Evolutionary conservation across 1,140 invertebrate genomes (phyloP), one percentile per base, ranked within the genome.

Genomic region (Capitella teleta): DNA sequence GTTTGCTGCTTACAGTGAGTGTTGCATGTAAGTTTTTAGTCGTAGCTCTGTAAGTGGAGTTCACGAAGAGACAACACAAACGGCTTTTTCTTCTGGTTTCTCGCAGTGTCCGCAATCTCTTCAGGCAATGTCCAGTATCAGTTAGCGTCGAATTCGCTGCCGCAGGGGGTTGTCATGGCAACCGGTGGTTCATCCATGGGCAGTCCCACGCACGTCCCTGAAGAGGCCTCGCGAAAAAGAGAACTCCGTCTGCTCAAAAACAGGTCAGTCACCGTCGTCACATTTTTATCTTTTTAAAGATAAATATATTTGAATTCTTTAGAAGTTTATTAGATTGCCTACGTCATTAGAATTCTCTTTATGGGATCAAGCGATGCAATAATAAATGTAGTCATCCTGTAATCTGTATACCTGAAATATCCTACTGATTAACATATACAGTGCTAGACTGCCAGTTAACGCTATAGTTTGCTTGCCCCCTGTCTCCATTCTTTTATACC

Each of bases 161-260:
- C 71, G 18, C 74, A 75, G 52, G 67, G 73, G 34, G 74, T 77
- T 34, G 73, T 76, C 16, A 69, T 76, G 62, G 63, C 73, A 42
- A 61, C 72, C 12, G 46, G 62, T 21, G 64, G 63, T 16, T 49
- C 52, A 25, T 32, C 38, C 6, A 44, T 28, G 23, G 28, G 21
- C 1, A 44, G 42, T 40, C 38, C 26, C 21, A 26, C 43, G n/a
- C 51, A 52, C 36, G 44, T 52, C 36, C 21, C 37, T 18, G 69
- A 72, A 55, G 69, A 72, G 45, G 67, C 66, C 5, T 63, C 69
- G 0, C 79, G 90, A 53, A 97, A 97, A 79, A 78, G 92, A 52
- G 92, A 97, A 75, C 80, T 96, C 61, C 78, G 93, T 62, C 76
- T 98, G 62, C 77, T 94, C 58, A 98, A 98, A 76, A 98, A 97